These are phyloP conservation scores for Yponomeuta evonymella DNA, from an alignment of 2,888 invertebrate genomes.

Conservation along the genomic window DNA sequence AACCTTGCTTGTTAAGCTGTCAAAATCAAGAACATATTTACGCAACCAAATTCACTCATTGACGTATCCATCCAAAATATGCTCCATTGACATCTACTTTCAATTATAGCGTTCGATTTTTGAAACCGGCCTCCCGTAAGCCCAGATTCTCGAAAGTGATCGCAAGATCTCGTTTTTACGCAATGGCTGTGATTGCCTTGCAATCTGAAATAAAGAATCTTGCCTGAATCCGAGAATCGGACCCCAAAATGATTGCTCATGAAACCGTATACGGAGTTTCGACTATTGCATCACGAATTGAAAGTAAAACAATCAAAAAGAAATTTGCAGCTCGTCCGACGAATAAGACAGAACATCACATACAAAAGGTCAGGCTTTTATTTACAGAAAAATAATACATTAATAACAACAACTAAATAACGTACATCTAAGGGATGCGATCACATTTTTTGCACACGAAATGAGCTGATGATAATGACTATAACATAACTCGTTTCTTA, in stretches of 20 bases:
- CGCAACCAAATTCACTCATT: constrained; percentile 25
- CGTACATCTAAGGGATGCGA: constrained; percentile 62
- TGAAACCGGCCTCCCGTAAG: constrained; percentile 5
- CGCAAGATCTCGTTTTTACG: background rate
- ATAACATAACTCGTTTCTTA: constrained; percentile 26
- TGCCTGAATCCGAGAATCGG: background rate
- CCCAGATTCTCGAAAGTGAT: background rate
- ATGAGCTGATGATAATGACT: constrained; percentile 60
- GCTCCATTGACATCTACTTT: constrained; percentile 39
- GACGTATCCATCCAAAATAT: constrained; percentile 25
- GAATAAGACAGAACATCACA: background rate
- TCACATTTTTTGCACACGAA: constrained; percentile 62
- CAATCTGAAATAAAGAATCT: background rate
- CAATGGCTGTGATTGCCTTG: background rate
- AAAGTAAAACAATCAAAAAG: constrained; percentile 26
- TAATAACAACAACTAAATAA: constrained; percentile 51
- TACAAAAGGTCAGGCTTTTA: constrained; percentile 63
- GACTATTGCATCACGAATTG: constrained; percentile 28
- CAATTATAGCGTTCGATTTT: constrained; percentile 27
- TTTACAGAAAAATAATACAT: constrained; percentile 72
- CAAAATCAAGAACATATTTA: constrained; percentile 5
- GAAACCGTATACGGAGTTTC: constrained; percentile 33
- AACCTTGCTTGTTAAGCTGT: background rate
- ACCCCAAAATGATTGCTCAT: background rate
- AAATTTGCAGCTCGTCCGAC: background rate